Base-by-base conservation (phyloP, 2,888 invertebrate species). In the Pasiphila rectangulata region DNA sequence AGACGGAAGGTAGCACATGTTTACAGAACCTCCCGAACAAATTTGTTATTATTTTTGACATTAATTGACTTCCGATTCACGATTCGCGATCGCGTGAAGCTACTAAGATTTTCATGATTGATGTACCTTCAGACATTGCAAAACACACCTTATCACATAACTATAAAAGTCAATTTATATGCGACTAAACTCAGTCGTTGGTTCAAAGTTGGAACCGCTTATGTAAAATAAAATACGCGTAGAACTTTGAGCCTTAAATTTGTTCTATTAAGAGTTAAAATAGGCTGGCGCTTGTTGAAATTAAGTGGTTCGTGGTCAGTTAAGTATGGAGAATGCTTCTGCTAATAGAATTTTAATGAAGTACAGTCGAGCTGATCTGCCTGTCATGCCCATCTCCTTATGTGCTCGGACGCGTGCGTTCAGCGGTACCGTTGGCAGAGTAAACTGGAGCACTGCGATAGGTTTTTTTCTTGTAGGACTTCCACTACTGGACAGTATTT, bases 281-380 rank as follows among this genome's bases (percentile, higher is more conserved):
- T 69, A 61, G 53, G 19, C 44, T 1, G 7, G n/a, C 40, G 37
- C 13, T 0, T 10, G n/a, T 5, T 0, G 10, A 38, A 29, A 48
- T 24, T 50, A 24, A 49, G 50, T 43, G 47, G 36, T 44, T 51
- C 23, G 46, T 23, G 23, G 32, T 32, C 35, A 38, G 50, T 34
- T 32, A 46, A 61, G 62, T 69, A 61, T 65, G 70, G 75, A 83
- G 86, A 87, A 86, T 84, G 87, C 87, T 85, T 83, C 85, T 73
- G 84, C 80, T 88, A 88, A 87, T 88, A 88, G 86, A 86, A 85
- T 85, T 85, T 86, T 88, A 87, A 88, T 87, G 86, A 88, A 88
- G 83, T 83, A 85, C 84, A 84, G 87, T 82, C 78, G 84, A 57
- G 75, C 72, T 69, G 79, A 83, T 81, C 74, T 86, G 87, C 86